Base-by-base conservation (phyloP, 2,113 vertebrate genomes). In the Scolopax mira region DNA sequence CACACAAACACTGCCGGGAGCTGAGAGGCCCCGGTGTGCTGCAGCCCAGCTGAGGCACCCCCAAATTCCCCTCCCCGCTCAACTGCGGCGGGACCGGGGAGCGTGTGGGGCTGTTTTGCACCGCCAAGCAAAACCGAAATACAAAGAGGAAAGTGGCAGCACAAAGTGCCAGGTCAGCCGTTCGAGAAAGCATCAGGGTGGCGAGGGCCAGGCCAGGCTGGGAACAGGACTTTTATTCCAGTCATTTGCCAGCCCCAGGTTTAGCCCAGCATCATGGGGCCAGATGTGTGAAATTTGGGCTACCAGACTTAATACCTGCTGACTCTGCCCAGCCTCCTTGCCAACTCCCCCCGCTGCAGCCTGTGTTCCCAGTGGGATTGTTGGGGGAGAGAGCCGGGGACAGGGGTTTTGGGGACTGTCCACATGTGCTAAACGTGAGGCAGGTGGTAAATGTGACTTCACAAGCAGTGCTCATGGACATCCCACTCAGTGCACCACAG, bases 81-180 rank as follows among this genome's bases (percentile, higher is more conserved):
- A 60, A n/a, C 31, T 1, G 4, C 65, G 37, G 6, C 6, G 4
- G 80, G 19, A 42, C 51, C 1, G 0, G 65, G 35, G 7, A 13
- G 14, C 0, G 7, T 19, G 35, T 31, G 73, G 60, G 57, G 33
- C 66, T 18, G 8, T 85, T 95, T 35, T 80, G 92, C 88, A 90
- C 7, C 5, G 25, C 66, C 86, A 92, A 85, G 93, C 94, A 96
- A 79, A 94, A 78, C 66, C n/a, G 41, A 71, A 82, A 90, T 57
- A 96, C 88, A 96, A 93, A 96, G 90, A 52, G 66, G 24, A 91
- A 90, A 9, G 33, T 15, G 7, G 11, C 35, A 78, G 85, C 60
- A 44, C 11, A 1, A 90, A 92, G 57, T 55, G 79, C 92, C 64
- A 25, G 65, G 21, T 96, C 95, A 96, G 96, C 83, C 7, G 7